Evolutionary conservation across 2,888 invertebrate genomes (phyloP), one percentile per base, ranked within the genome.

Genomic region (Terebella lapidaria): DNA sequence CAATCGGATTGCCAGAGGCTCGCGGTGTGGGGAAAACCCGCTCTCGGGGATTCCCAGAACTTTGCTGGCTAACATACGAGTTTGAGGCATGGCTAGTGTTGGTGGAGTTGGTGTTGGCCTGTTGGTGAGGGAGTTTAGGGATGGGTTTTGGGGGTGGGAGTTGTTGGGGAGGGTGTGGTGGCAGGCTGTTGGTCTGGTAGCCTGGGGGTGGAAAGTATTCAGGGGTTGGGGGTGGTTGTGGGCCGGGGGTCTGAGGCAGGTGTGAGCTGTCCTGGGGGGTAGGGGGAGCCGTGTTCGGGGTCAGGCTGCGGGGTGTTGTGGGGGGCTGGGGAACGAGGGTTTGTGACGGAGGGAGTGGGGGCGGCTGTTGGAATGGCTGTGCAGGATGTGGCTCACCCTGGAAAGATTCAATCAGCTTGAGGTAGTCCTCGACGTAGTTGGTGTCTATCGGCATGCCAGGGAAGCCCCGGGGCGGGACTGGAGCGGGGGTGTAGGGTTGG

Each of bases 371-470:
- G 10, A 15, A n/a, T 35, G 42, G 10, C 5, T 10, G 24, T n/a
- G 5, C 18, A 49, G 49, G 24, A 10, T 53, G 25, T 3, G 55
- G 53, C n/a, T 59, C 59, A 26, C 59, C 60, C 46, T 63, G 63
- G 15, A 63, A 20, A 1, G 63, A 60, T 28, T 63, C 63, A 2
- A 63, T 60, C 20, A 63, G 26, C 29, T 60, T 60, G 20, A 63
- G 51, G 30, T 63, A 63, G 35, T 63, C 63, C 28, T 63, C 63
- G 22, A 63, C 56, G 29, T 63, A 63, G 22, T 49, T 49, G 10
- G 49, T 49, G 49, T 49, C 49, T n/a, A 49, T 49, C 5, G 15
- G 15, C 49, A 49, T 49, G 49, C 24, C 24, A 49, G 49, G 49
- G 42, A 35, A 35, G 42, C 42, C 42, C 42, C 42, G 42, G 10